Conservation (phyloP, 1,140 invertebrate species). For the Chymomyza costata region DNA sequence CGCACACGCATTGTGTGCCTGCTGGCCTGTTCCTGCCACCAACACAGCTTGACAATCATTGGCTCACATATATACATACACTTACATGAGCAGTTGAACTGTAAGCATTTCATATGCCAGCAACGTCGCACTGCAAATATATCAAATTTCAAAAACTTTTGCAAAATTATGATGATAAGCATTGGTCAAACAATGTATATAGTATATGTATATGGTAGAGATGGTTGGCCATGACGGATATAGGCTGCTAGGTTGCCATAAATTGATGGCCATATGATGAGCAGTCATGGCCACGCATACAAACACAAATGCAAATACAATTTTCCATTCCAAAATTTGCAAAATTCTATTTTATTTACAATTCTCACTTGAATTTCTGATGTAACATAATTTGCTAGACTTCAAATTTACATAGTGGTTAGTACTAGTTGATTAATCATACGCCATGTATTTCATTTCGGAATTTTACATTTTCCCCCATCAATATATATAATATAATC, state of each 20-base stretch:
- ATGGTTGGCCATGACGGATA: constrained; percentile 15
- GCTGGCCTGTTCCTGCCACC: neutral
- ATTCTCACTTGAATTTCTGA: constrained; percentile 38
- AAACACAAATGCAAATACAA: constrained; percentile 1
- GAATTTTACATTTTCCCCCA: no score
- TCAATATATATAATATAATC: no score
- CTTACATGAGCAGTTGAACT: neutral
- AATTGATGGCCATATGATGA: no score
- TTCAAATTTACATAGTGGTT: constrained; percentile 48
- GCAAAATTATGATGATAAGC: constrained; percentile 3
- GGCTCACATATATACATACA: neutral
- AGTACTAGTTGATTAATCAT: constrained; percentile 15
- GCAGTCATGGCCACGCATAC: no score
- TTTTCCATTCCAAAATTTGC: constrained; percentile 39
- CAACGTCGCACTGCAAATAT: neutral
- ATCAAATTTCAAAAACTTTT: constrained; percentile 1
- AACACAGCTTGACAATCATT: constrained; percentile 25
- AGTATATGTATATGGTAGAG: constrained; percentile 4
- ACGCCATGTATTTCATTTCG: constrained; percentile 1
- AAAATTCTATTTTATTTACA: constrained; percentile 66
- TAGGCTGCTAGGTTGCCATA: constrained; percentile 6
- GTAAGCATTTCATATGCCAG: neutral
- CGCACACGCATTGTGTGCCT: constrained; percentile 1
- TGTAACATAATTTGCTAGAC: constrained; percentile 38
- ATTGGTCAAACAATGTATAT: neutral